These are phyloP conservation scores for Drosophila merina DNA, from an alignment of 2,888 invertebrate species.

Conservation along the genomic window DNA sequence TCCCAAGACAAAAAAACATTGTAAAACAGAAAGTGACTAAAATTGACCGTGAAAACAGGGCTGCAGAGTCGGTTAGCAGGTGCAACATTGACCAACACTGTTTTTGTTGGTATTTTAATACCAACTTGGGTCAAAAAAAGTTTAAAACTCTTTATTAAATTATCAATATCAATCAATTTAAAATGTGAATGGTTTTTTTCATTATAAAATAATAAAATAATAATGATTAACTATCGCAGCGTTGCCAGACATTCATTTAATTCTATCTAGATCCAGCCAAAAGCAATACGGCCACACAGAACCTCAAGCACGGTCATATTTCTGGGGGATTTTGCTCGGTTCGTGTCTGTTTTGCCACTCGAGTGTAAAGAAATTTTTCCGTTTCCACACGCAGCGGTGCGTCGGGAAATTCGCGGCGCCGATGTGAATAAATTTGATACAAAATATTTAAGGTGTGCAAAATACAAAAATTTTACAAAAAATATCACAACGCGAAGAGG, in stretches of 20 bases:
- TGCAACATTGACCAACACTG: slow-evolving; percentile 1
- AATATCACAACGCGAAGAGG: slow-evolving; percentile 20
- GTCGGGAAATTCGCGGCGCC: slow-evolving; percentile 6
- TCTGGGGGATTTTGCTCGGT: slow-evolving; percentile 45
- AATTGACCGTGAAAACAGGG: background rate
- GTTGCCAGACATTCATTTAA: too few species aligned
- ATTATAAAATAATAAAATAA: background rate
- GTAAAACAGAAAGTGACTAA: slow-evolving; percentile 1
- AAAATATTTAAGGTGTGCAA: slow-evolving; percentile 18
- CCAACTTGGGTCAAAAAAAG: background rate
- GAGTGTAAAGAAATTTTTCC: slow-evolving; percentile 64
- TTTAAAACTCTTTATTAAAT: too few species aligned
- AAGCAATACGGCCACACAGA: too few species aligned
- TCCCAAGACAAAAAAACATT: slow-evolving; percentile 1
- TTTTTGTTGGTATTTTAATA: background rate
- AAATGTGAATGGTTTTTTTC: too few species aligned
- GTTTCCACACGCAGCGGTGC: slow-evolving; percentile 21
- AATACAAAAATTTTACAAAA: slow-evolving; percentile 12
- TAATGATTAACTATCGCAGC: background rate
- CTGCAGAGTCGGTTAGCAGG: background rate
- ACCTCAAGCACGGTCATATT: slow-evolving; percentile 7
- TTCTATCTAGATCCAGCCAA: too few species aligned
- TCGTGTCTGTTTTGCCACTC: slow-evolving; percentile 28
- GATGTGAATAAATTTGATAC: background rate
- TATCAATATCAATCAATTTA: too few species aligned